Evolutionary conservation across 2,888 invertebrate genomes (phyloP), one percentile per base, ranked within the genome.

Genomic region (Polia nebulosa): DNA sequence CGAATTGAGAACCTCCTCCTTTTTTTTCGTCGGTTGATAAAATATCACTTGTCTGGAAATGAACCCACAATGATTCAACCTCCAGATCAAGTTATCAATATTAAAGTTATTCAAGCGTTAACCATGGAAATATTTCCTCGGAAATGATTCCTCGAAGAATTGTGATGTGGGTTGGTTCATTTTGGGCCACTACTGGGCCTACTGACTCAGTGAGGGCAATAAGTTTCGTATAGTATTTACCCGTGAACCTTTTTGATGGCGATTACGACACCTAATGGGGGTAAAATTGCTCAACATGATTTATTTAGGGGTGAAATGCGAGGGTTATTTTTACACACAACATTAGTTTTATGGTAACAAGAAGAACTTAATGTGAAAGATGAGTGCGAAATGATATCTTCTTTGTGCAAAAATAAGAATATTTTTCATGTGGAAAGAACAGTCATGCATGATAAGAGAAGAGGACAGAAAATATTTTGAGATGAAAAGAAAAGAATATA

Each of bases 281-380:
- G 84, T 74, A 82, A 88, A 90, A 90, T 90, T 89, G 87, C 87
- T 82, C 72, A 78, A 69, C 75, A 83, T 86, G 88, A 89, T 89
- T 90, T 90, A 90, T 90, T 89, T 87, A 85, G 71, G 85, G 68
- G 53, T 13, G 47, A 47, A 70, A 45, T 36, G 57, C 44, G 58
- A 17, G 41, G 29, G 44, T 22, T 75, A 45, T 76, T 76, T 63
- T 76, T 59, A 22, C 45, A 27, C 56, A 39, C 36, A 22, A 29
- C 47, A 32, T 70, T 58, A 29, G 58, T 52, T 59, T 25, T 36
- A 41, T 56, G 25, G 15, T 29, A 71, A 55, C 20, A 55, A 29
- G 20, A 51, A 51, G 2, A n/a, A 27, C 7, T 52, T 39, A 5
- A 32, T 27, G n/a, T 49, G 11, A 11, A 27, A n/a, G 17, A 73